These are phyloP conservation scores for Antrozous pallidus DNA, from an alignment of 2,797 vertebrate species.

Conservation along the genomic window DNA sequence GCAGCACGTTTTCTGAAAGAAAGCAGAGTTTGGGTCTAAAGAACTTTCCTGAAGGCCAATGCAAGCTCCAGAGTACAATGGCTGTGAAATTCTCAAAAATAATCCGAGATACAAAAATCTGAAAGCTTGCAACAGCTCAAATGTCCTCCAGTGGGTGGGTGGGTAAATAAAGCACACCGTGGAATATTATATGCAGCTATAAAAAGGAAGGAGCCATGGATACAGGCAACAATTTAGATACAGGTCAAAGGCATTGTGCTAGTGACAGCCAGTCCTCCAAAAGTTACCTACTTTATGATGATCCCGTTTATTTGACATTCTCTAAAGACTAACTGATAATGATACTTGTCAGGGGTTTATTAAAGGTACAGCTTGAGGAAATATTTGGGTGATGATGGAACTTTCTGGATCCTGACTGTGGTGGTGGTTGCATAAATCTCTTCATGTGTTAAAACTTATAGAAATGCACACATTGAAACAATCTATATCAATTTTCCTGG, in stretches of 20 bases:
- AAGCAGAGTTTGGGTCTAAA: background rate
- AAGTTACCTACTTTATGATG: background rate
- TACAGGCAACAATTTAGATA: too few species aligned
- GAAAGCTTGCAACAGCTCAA: background rate
- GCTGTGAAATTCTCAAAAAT: background rate
- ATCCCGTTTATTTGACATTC: background rate
- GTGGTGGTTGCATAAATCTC: background rate
- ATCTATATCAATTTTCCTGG: background rate
- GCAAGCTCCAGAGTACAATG: background rate
- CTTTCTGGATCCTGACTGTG: background rate
- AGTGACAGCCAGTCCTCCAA: background rate
- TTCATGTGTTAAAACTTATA: background rate
- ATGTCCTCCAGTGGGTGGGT: too few species aligned
- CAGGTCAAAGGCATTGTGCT: background rate
- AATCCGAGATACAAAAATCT: background rate
- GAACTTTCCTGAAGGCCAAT: background rate
- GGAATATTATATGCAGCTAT: too few species aligned
- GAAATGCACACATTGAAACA: background rate
- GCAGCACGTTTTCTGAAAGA: background rate
- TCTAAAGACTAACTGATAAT: background rate
- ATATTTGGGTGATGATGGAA: too few species aligned
- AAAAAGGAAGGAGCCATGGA: background rate
- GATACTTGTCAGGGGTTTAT: background rate
- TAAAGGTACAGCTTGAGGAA: background rate
- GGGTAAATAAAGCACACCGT: fast-evolving